Evolutionary conservation across 2,113 vertebrate species (phyloP), one percentile per base, ranked within the genome.

Genomic region (Rhinopomastus cyanomelas): DNA sequence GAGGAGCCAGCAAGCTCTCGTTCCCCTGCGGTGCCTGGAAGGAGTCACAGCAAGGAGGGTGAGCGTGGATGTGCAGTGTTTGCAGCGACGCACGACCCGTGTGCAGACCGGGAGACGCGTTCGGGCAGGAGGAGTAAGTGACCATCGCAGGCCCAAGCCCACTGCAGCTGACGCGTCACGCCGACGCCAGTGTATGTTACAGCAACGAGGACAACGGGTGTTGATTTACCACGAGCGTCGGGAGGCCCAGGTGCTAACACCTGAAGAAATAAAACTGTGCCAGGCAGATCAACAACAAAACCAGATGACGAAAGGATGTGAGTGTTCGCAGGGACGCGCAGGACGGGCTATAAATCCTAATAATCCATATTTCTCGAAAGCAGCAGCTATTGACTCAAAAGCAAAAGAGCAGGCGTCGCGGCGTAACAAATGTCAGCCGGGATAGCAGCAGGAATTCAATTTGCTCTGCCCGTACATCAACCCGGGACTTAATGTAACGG

Each of bases 311-410:
- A 96, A 96, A 96, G 95, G 95, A 96, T 96, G 96, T 94, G 95
- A 95, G 95, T 87, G 95, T 95, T 93, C 92, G 94, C 91, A 96
- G 96, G 94, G 96, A 96, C 78, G 8, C 30, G 12, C 69, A 85
- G 93, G 95, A 96, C 76, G 72, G 89, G 91, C 96, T 74, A 96
- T 97, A 96, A 96, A 96, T 97, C 96, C 96, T 96, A 96, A 97
- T 97, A 96, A 97, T 96, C 96, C 96, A 96, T 96, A 96, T 96
- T 97, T 97, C 96, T 97, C 85, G 60, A 96, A 97, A 96, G 96
- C 94, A 94, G 89, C 89, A 91, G 95, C 96, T 94, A 96, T 97
- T 95, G 96, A 96, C 96, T 97, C 95, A 93, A 95, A 96, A 97
- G 96, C 96, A 97, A 96, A 96, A 95, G 95, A 96, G 95, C 93